Evolutionary conservation across 2,113 vertebrate genomes (phyloP), one percentile per base, ranked within the genome.

Genomic region (Mesembrinibis cayennensis): DNA sequence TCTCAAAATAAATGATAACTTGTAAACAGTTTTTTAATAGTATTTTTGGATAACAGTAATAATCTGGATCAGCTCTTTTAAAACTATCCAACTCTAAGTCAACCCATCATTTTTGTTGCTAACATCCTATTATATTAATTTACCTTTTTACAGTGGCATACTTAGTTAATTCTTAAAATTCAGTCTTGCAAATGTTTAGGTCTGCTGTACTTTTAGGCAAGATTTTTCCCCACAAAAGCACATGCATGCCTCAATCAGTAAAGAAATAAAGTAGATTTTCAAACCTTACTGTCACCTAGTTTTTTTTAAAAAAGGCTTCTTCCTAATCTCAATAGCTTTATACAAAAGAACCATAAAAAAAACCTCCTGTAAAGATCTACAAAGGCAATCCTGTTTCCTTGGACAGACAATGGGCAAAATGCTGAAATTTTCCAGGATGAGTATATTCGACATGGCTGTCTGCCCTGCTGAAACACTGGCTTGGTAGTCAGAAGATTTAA

Each of bases 1-100:
- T 72, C 79, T 91, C 76, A 73, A 65, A 96, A 93, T 85, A 96
- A 95, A 78, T 84, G 29, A 90, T 55, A 95, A 90, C 55, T 26
- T 59, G 84, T 38, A 93, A 85, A 95, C 19, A 74, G 47, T 50
- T 91, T 95, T 90, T 70, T 27, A 92, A 63, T 10, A 52, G 22
- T 27, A 12, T 11, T 86, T 71, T 87, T 89, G 9, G 11, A 70
- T 55, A 95, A 82, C 56, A 93, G 84, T 80, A 92, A 92, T 47
- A 82, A 89, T 85, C 70, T 69, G 49, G 72, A 81, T 87, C 45
- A 76, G 25, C 32, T 79, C 38, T 88, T 82, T 63, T 56, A n/a
- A 85, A 95, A 58, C 10, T 22, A 40, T 17, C 25, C 29, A 87
- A 25, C 40, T 34, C 1, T 27, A 78, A 73, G n/a, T 34, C 55